Base-by-base conservation (phyloP, 2,797 vertebrate species). In the Psittacula echo region DNA sequence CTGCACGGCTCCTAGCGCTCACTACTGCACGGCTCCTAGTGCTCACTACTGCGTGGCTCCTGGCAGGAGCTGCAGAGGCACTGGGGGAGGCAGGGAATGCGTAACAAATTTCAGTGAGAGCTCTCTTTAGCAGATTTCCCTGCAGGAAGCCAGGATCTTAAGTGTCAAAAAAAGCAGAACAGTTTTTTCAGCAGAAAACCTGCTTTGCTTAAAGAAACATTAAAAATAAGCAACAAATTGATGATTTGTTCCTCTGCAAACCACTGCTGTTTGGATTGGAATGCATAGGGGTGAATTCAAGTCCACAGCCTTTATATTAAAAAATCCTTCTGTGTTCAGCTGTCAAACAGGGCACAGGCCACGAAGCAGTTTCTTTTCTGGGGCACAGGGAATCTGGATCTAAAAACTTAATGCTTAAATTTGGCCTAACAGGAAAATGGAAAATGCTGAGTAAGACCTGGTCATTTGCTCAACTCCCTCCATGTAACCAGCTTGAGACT, bases 361-460 rank as follows among this genome's bases (percentile, higher is more conserved):
- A 26, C 19, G 11, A 42, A 67, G 62, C 48, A 75, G 48, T 51
- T 92, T 50, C 72, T 93, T 83, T 95, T 56, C 44, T 7, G 22
- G 7, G 62, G 53, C 75, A 48, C 73, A 44, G 34, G 53, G 51
- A 80, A 66, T 74, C 77, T 74, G 71, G 9, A 65, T 78, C 70
- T 81, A 45, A 90, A 95, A 94, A 62, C 56, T 60, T 75, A 34
- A 29, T 2, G 1, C 87, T 90, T 78, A 54, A 77, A 85, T 91
- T 88, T 60, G 70, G 76, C 75, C 76, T 45, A 67, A 56, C 53
- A 89, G 91, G 78, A 92, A 93, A 94, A 77, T 65, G 93, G 85
- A 97, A 97, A 96, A 92, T 68, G 92, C 96, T 96, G 96, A 96
- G 53, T 94, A 89, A 96, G 90, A 62, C 3, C 14, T 6, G 11